These are phyloP conservation scores for Synanthedon formicaeformis DNA, from an alignment of 2,888 invertebrate species.

Conservation along the genomic window DNA sequence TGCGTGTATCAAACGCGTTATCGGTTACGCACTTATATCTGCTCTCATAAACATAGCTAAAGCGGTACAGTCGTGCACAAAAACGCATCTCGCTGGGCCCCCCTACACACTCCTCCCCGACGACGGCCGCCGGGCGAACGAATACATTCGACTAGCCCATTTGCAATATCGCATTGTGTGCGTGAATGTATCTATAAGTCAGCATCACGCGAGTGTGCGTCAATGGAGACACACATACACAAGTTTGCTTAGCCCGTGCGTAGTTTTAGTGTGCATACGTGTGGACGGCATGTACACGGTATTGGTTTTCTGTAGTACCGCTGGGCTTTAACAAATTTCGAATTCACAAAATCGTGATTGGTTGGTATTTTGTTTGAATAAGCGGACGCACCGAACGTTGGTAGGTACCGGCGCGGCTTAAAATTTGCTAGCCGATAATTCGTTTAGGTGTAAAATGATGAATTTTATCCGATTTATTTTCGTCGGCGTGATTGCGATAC, in stretches of 20 bases:
- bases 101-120: constrained; percentile 37
- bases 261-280: constrained; percentile 47
- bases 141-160: constrained; percentile 70
- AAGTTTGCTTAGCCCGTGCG: constrained; percentile 62
- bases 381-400: constrained; percentile 33
- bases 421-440: constrained; percentile 54
- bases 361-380: constrained; percentile 65
- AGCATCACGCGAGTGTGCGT: constrained; percentile 17
- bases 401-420: constrained; percentile 26
- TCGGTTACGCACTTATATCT: constrained; percentile 65
- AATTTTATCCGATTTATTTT: constrained; percentile 52
- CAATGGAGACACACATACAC: constrained; percentile 30
- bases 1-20: constrained; percentile 18
- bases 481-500: constrained; percentile 32
- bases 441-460: constrained; percentile 58
- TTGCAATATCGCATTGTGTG: constrained; percentile 67
- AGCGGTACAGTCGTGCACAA: constrained; percentile 56
- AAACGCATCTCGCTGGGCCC: constrained; percentile 62
- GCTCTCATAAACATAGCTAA: constrained; percentile 52
- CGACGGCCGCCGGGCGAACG: constrained; percentile 54
- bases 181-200: constrained; percentile 36
- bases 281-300: constrained; percentile 37
- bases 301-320: constrained; percentile 64
- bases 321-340: constrained; percentile 66
- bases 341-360: constrained; percentile 70